Evolutionary conservation across 2,888 invertebrate species (phyloP).

Genomic region (Brenthis ino): DNA sequence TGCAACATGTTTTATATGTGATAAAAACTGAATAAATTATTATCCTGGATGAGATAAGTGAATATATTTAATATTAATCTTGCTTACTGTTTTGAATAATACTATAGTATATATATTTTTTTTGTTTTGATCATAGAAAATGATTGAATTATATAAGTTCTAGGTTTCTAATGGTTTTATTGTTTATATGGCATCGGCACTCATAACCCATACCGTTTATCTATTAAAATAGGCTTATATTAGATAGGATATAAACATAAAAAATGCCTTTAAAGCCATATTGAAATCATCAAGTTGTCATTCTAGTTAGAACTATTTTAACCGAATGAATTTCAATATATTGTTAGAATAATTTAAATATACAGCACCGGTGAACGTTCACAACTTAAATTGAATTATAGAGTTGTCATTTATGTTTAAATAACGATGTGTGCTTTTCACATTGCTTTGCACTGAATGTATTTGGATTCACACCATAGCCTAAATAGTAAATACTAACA

Average conservation of each 20-base stretch:
- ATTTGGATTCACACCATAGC: neutral
- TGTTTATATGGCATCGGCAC: slow-evolving; percentile 15
- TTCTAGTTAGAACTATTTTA: slow-evolving; percentile 15
- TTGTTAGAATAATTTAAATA: slow-evolving; percentile 6
- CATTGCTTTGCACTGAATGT: slow-evolving; percentile 9
- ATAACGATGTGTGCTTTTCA: neutral
- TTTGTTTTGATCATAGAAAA: slow-evolving; percentile 1
- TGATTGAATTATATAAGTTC: slow-evolving; percentile 26
- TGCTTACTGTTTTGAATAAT: slow-evolving; percentile 30
- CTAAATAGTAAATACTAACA: neutral
- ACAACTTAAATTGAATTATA: slow-evolving; percentile 10
- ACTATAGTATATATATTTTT: slow-evolving; percentile 26
- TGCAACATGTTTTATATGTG: slow-evolving; percentile 36
- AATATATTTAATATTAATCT: slow-evolving; percentile 24
- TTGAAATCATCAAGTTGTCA: slow-evolving; percentile 7
- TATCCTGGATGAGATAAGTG: slow-evolving; percentile 31
- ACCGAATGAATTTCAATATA: slow-evolving; percentile 10
- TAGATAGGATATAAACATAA: slow-evolving; percentile 31
- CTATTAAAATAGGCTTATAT: slow-evolving; percentile 21
- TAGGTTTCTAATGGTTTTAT: slow-evolving; percentile 13
- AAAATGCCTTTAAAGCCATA: slow-evolving; percentile 12
- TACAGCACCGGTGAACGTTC: slow-evolving; percentile 3
- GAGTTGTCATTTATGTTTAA: neutral
- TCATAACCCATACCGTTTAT: slow-evolving; percentile 14
- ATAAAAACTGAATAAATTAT: slow-evolving; percentile 36